These are phyloP conservation scores for Drosophila sulfurigaster DNA, from an alignment of 1,140 invertebrate species.

Conservation along the genomic window DNA sequence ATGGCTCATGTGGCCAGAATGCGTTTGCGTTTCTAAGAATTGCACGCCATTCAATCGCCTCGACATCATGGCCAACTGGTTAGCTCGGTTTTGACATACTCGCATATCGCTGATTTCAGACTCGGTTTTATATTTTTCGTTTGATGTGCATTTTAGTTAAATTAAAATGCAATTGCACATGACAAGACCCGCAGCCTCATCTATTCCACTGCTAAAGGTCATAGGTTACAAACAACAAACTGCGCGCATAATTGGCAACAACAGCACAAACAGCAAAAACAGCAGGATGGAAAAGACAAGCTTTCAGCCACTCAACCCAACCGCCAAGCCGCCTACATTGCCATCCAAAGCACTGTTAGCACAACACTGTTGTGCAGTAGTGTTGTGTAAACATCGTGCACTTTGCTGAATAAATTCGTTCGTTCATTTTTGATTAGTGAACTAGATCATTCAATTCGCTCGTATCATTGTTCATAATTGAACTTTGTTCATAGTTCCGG, in stretches of 20 bases:
- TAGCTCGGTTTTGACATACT: slow-evolving; percentile 1
- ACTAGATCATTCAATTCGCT: too few relatives aligned
- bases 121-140: neutral
- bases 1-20: slow-evolving; percentile 46
- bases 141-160: slow-evolving; percentile 75
- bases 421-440: too few relatives aligned
- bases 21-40: slow-evolving; percentile 59
- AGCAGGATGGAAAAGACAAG: neutral
- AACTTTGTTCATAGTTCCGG: too few relatives aligned
- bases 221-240: slow-evolving; percentile 47
- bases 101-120: neutral
- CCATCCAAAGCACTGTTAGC: slow-evolving; percentile 7
- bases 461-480: too few relatives aligned
- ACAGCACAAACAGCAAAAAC: neutral
- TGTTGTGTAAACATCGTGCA: too few relatives aligned
- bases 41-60: slow-evolving; percentile 76
- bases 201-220: slow-evolving; percentile 59
- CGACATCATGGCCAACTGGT: slow-evolving; percentile 40
- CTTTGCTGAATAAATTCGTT: too few relatives aligned
- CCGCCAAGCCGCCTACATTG: neutral
- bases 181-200: slow-evolving; percentile 37
- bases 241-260: slow-evolving; percentile 54
- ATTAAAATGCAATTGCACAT: slow-evolving; percentile 77
- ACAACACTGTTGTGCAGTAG: neutral
- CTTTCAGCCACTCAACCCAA: neutral